Percentiles rank a stretch among this genome's conserved stretches.
Evolutionary conservation across 2,113 vertebrate species (phyloP).

Genomic region (Seriola rivoliana): DNA sequence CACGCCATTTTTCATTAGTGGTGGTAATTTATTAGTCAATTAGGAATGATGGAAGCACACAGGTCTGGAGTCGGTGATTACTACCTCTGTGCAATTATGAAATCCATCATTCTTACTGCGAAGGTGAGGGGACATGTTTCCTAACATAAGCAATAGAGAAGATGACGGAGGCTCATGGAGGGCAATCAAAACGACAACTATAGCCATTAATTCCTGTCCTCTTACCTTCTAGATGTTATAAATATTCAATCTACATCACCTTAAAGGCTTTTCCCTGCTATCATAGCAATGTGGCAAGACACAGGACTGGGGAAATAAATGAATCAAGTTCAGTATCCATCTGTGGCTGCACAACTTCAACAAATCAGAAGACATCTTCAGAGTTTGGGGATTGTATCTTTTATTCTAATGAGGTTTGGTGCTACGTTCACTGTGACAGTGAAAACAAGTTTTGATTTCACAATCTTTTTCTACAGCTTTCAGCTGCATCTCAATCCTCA

Average conservation of each 20-base stretch:
- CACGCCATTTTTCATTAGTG: conserved; percentile 67
- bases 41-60: conserved; percentile 66
- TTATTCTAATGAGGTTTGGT: not conserved
- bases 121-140: conserved; percentile 42
- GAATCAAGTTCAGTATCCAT: not conserved
- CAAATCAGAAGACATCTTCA: not conserved
- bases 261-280: not conserved
- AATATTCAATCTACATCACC: conserved; percentile 46
- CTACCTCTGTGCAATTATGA: conserved; percentile 51
- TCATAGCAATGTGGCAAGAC: not conserved
- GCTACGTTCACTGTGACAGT: no score
- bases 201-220: conserved; percentile 35
- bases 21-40: conserved; percentile 75
- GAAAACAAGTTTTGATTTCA: no score
- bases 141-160: not conserved
- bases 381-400: not conserved
- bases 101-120: conserved; percentile 63
- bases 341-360: not conserved
- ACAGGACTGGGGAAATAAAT: conserved; percentile 19
- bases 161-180: conserved; percentile 26
- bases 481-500: no score
- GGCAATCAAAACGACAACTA: conserved; percentile 41
- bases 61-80: conserved; percentile 72
- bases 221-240: conserved; percentile 20
- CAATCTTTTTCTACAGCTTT: no score